Percentiles rank a stretch among this genome's conserved stretches.
phyloP scores from a whole-genome alignment of 23 tunicate genomes.

The Ciona savignyi region DNA sequence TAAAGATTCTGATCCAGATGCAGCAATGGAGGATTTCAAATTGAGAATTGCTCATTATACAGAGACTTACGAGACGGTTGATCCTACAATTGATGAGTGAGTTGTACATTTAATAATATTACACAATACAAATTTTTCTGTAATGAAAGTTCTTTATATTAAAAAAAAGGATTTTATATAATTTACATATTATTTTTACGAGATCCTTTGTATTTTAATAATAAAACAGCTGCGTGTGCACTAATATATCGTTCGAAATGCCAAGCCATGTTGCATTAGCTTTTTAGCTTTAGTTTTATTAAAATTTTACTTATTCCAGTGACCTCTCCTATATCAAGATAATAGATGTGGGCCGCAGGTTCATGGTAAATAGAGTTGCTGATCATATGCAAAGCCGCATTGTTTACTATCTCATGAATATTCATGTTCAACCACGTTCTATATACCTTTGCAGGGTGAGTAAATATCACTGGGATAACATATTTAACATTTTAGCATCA shows the following conservation, averaged over 20 bases:
- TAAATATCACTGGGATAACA: too few species aligned
- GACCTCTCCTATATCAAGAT: constrained; percentile 79
- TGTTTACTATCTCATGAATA: constrained; percentile 95
- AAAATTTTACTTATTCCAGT: constrained; percentile 9
- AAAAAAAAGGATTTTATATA: too few species aligned
- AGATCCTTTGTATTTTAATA: too few species aligned
- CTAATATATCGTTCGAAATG: too few species aligned
- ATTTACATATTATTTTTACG: too few species aligned
- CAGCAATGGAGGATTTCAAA: constrained; percentile 80
- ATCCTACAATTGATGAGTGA: constrained; percentile 52
- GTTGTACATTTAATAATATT: background rate
- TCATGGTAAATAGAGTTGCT: constrained; percentile 77
- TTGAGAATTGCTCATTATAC: constrained; percentile 63
- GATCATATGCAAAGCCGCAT: constrained; percentile 95
- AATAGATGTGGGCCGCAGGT: constrained; percentile 86
- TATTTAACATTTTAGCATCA: too few species aligned
- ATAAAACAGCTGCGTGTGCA: too few species aligned
- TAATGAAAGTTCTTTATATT: background rate
- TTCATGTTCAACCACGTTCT: constrained; percentile 73
- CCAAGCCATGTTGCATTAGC: too few species aligned
- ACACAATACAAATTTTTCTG: background rate
- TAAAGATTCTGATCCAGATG: constrained; percentile 62
- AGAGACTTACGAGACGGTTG: constrained; percentile 55
- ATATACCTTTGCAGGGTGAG: constrained; percentile 69
- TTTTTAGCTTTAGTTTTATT: too few species aligned